Conservation (phyloP, 2,888 invertebrate genomes). For the Baccha elongata region DNA sequence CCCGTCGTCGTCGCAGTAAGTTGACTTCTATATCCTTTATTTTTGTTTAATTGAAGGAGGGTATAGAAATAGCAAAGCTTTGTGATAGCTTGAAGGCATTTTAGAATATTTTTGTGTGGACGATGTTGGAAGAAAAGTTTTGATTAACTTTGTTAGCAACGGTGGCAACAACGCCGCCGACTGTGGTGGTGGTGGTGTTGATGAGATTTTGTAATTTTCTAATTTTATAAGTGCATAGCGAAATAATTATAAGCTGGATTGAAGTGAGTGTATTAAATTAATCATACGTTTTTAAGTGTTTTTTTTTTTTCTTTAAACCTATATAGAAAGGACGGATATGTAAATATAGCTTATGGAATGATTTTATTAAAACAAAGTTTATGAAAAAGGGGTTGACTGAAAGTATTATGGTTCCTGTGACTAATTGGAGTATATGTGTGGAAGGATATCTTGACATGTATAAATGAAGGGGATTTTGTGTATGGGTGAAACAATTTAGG, state of each 20-base stretch:
- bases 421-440: conserved; percentile 12
- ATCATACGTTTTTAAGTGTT: conserved; percentile 41
- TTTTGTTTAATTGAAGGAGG: neutral
- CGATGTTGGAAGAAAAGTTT: conserved; percentile 49
- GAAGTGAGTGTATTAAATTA: conserved; percentile 49
- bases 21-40: conserved; percentile 37
- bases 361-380: neutral
- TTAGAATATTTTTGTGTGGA: conserved; percentile 20
- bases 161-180: neutral
- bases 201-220: conserved; percentile 65
- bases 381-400: neutral
- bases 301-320: neutral
- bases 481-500: neutral
- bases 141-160: conserved; percentile 66
- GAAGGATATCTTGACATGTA: neutral
- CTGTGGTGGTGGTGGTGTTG: conserved; percentile 4
- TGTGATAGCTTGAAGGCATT: conserved; percentile 28
- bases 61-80: neutral
- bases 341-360: neutral
- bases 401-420: neutral
- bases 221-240: conserved; percentile 59
- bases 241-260: conserved; percentile 51
- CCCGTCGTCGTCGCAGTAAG: conserved; percentile 4
- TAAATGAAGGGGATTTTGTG: neutral
- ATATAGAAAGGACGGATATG: neutral